Conservation (phyloP, 2,888 invertebrate species). For the Lucinisca nassula region DNA sequence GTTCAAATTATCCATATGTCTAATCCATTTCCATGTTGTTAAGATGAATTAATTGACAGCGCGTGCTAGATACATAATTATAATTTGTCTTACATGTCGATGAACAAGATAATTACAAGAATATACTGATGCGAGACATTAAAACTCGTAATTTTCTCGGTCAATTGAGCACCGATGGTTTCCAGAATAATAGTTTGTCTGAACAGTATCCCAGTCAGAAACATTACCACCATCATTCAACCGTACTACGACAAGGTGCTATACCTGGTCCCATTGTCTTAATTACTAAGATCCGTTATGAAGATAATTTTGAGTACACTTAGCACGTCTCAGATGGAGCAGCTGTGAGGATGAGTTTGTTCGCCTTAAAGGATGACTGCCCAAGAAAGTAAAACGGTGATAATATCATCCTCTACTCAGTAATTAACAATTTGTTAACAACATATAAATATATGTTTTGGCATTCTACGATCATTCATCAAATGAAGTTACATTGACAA, state of each 20-base stretch:
- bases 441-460: neutral
- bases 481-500: too few species aligned
- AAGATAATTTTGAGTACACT: conserved; percentile 16
- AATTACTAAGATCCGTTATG: neutral
- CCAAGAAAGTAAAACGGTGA: neutral
- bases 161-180: neutral
- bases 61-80: neutral
- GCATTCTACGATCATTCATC: neutral
- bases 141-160: neutral
- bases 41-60: neutral
- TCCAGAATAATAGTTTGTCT: neutral
- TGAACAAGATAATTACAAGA: conserved; percentile 5
- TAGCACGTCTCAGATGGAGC: neutral
- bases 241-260: neutral
- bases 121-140: neutral
- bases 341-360: neutral
- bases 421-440: neutral
- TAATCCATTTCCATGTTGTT: too few species aligned
- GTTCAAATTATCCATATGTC: too few species aligned
- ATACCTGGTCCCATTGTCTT: neutral
- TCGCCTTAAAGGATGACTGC: neutral
- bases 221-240: neutral
- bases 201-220: neutral
- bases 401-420: neutral
- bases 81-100: neutral